These are phyloP conservation scores for Dipodomys merriami DNA, from an alignment of 2,113 vertebrate species.

Conservation along the genomic window DNA sequence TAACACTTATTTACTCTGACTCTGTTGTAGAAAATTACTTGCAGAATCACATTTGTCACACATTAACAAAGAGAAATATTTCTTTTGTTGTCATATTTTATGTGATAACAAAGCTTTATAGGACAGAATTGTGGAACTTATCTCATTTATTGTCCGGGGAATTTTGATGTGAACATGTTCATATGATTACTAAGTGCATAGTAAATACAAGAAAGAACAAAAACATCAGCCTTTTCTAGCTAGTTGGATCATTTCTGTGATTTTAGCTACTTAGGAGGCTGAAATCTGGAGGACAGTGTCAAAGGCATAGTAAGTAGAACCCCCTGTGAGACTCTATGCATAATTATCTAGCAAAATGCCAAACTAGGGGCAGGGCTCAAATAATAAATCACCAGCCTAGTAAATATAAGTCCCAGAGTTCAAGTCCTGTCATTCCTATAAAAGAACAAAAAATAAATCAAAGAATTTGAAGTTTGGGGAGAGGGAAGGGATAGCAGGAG, in stretches of 20 bases:
- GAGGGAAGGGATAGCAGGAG: too few species aligned
- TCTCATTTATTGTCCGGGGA: background rate
- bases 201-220: too few species aligned
- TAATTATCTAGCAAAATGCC: too few species aligned
- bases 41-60: background rate
- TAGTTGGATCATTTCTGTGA: too few species aligned
- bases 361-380: background rate
- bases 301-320: too few species aligned
- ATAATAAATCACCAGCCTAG: background rate
- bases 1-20: background rate
- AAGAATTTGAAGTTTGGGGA: background rate
- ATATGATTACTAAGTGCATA: background rate
- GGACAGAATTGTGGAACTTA: background rate
- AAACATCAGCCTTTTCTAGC: too few species aligned
- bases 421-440: background rate
- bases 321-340: too few species aligned
- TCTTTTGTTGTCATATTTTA: background rate
- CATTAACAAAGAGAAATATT: background rate
- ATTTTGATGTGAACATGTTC: background rate
- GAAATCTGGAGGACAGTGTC: too few species aligned
- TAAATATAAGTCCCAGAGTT: background rate
- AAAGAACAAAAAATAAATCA: background rate
- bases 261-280: too few species aligned
- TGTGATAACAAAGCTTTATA: background rate
- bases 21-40: background rate